Conservation (phyloP, 1,140 invertebrate genomes). For the Nymphalis io region DNA sequence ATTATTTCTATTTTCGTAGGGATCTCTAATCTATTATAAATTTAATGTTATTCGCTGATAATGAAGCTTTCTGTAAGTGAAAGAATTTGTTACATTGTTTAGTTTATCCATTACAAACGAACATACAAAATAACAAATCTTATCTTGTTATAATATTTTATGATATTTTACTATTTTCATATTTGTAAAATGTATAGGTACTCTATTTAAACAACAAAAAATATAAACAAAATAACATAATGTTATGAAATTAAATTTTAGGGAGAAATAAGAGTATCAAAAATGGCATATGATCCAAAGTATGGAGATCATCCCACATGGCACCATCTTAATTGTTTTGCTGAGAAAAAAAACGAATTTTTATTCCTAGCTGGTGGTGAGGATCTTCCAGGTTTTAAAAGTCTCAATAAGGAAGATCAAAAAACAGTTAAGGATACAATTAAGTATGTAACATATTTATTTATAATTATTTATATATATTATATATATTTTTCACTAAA, state of each 20-base stretch:
- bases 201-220: too few species aligned
- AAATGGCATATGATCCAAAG: constrained; percentile 92
- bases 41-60: too few species aligned
- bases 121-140: too few species aligned
- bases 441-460: constrained; percentile 77
- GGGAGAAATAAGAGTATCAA: constrained; percentile 90
- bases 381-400: constrained; percentile 87
- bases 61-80: too few species aligned
- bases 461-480: not conserved
- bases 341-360: constrained; percentile 87
- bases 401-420: constrained; percentile 89
- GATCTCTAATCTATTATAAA: too few species aligned
- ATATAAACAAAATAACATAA: not conserved
- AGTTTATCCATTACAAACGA: too few species aligned
- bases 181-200: too few species aligned
- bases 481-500: constrained; percentile 2
- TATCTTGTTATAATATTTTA: too few species aligned
- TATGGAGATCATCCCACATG: constrained; percentile 92
- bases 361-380: constrained; percentile 88
- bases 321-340: constrained; percentile 97
- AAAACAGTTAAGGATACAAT: constrained; percentile 85
- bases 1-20: too few species aligned
- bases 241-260: constrained; percentile 65
- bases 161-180: too few species aligned
- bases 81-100: too few species aligned